These are phyloP conservation scores for Xenotilapia caudafasciata DNA, from an alignment of 2,113 vertebrate species.

Conservation along the genomic window DNA sequence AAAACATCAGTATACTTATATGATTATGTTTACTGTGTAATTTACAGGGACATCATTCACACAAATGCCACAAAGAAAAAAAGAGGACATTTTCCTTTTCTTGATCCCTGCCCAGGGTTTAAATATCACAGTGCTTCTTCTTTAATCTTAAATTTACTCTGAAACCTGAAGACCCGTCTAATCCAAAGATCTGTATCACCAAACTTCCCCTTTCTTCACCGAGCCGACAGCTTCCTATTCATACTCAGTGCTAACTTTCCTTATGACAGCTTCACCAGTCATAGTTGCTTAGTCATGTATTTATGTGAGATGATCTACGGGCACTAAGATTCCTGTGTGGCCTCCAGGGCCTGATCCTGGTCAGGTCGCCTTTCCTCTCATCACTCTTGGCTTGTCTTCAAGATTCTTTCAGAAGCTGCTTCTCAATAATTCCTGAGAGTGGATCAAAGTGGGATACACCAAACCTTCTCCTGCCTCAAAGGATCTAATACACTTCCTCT, in stretches of 20 bases:
- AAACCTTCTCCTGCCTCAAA: neutral
- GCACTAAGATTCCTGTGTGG: neutral
- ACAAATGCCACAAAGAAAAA: neutral
- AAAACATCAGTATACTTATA: neutral
- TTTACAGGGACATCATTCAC: accelerated
- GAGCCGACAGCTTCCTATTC: neutral
- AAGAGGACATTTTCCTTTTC: neutral
- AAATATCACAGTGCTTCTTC: neutral
- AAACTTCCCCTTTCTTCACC: neutral
- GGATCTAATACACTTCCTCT: conserved; percentile 13
- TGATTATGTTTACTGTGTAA: neutral
- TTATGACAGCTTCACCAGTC: neutral
- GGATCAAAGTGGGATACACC: conserved; percentile 49
- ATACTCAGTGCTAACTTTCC: neutral
- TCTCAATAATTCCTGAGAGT: conserved; percentile 26
- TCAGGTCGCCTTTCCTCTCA: conserved; percentile 20
- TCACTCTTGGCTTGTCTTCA: conserved; percentile 17
- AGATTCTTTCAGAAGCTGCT: conserved; percentile 11
- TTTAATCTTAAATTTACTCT: neutral
- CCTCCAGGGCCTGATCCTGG: neutral
- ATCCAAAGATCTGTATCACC: conserved; percentile 21
- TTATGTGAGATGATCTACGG: neutral
- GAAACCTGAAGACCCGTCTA: neutral
- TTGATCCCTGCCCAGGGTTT: neutral
- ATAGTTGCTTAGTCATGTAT: neutral